Evolutionary conservation across 2,888 invertebrate species (phyloP).

Genomic region (Capitulum mitella): DNA sequence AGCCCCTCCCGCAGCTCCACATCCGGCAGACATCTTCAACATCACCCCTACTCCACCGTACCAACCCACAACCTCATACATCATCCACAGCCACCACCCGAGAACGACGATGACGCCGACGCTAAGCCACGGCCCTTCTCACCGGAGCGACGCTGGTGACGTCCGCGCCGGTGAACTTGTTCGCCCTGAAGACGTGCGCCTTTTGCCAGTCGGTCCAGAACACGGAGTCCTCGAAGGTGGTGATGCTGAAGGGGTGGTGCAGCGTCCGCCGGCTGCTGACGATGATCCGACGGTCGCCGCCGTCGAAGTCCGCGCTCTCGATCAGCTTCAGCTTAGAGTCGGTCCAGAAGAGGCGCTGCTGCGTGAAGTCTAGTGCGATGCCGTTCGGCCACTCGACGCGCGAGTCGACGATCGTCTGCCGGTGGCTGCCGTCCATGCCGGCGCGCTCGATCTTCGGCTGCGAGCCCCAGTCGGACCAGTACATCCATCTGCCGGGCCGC

Average conservation of each 20-base stretch:
- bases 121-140: no score
- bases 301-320: conserved; percentile 82
- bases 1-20: no score
- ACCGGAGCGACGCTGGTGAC: background rate
- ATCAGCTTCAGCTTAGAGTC: conserved; percentile 80
- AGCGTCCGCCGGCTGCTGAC: conserved; percentile 57
- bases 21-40: no score
- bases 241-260: conserved; percentile 91
- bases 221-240: conserved; percentile 92
- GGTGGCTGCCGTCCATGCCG: conserved; percentile 91
- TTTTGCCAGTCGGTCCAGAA: conserved; percentile 99
- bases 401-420: conserved; percentile 67
- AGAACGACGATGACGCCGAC: no score
- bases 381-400: conserved; percentile 84
- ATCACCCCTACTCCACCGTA: no score
- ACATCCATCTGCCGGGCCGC: conserved; percentile 87
- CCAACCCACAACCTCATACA: no score
- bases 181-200: conserved; percentile 81
- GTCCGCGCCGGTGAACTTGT: conserved; percentile 78
- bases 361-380: conserved; percentile 82
- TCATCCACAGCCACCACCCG: no score
- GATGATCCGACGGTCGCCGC: conserved; percentile 45
- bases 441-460: conserved; percentile 90
- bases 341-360: conserved; percentile 87
- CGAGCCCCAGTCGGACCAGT: conserved; percentile 94